These are phyloP conservation scores for Columba guinea DNA, from an alignment of 2,797 vertebrate species.

Conservation along the genomic window DNA sequence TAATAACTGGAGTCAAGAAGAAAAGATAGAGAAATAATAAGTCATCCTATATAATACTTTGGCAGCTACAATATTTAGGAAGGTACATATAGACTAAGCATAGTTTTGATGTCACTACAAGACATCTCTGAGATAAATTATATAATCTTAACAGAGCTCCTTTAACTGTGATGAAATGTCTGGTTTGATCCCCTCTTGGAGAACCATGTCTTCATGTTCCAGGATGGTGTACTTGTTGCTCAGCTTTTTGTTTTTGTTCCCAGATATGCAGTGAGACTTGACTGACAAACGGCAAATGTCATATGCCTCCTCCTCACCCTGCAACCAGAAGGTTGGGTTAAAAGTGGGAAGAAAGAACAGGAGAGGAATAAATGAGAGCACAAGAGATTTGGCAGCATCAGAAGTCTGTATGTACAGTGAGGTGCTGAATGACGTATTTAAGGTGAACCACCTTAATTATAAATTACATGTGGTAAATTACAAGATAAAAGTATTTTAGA, in stretches of 20 bases:
- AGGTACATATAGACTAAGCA: not conserved
- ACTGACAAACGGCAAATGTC: slow-evolving; percentile 38
- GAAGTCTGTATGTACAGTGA: not conserved
- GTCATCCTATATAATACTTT: not conserved
- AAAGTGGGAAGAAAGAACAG: not conserved
- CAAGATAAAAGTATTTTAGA: not conserved
- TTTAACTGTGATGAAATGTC: not conserved
- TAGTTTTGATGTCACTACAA: not conserved
- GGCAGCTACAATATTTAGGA: not conserved
- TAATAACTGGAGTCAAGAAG: not conserved
- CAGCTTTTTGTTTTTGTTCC: not conserved
- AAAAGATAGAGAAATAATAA: not conserved
- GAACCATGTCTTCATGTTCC: not conserved
- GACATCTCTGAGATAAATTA: not conserved
- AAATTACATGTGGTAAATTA: not conserved
- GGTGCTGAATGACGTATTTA: not conserved
- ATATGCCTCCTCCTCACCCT: slow-evolving; percentile 16
- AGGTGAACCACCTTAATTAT: not conserved
- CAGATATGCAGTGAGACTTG: not conserved
- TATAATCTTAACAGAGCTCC: not conserved
- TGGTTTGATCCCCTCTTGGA: not conserved
- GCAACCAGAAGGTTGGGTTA: slow-evolving; percentile 33
- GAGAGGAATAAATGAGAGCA: not conserved
- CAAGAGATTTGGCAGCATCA: not conserved
- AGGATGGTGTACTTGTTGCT: not conserved